A percentile compares a stretch with the other conserved stretches of the same genome.
Conservation (phyloP, 2,888 invertebrate species). For the Pomacea canaliculata region DNA sequence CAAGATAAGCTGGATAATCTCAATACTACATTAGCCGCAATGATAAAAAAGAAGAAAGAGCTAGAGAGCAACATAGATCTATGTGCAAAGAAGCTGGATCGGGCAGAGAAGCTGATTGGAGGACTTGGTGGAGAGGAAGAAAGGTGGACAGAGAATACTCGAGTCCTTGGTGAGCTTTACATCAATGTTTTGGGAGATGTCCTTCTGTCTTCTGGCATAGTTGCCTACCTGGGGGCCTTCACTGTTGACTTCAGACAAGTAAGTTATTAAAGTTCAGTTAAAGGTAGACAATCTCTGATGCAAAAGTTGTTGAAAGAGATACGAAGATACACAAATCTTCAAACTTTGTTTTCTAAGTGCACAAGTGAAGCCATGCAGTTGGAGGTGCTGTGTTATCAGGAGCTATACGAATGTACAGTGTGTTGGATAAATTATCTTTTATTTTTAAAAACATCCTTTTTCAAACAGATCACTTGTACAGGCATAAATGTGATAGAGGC, state of each 20-base stretch:
- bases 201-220: constrained; percentile 86
- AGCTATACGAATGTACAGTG: too few species aligned
- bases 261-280: constrained; percentile 18
- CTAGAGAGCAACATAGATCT: constrained; percentile 92
- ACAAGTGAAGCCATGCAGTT: too few species aligned
- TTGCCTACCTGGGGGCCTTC: constrained; percentile 92
- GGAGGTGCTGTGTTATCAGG: too few species aligned
- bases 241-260: constrained; percentile 73
- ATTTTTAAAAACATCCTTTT: too few species aligned
- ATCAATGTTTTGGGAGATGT: constrained; percentile 91
- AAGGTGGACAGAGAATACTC: constrained; percentile 88
- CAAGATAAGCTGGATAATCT: constrained; percentile 89
- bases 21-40: constrained; percentile 95
- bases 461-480: too few species aligned
- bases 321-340: too few species aligned
- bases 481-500: too few species aligned
- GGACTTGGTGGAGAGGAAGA: constrained; percentile 92
- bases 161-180: constrained; percentile 79
- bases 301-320: too few species aligned
- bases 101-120: constrained; percentile 89
- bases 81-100: constrained; percentile 88
- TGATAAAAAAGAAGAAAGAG: constrained; percentile 95
- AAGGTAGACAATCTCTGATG: too few species aligned
- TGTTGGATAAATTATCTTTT: too few species aligned
- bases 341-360: too few species aligned